These are phyloP conservation scores for Omphaloscelis lunosa DNA, from an alignment of 2,888 invertebrate genomes.

Conservation along the genomic window DNA sequence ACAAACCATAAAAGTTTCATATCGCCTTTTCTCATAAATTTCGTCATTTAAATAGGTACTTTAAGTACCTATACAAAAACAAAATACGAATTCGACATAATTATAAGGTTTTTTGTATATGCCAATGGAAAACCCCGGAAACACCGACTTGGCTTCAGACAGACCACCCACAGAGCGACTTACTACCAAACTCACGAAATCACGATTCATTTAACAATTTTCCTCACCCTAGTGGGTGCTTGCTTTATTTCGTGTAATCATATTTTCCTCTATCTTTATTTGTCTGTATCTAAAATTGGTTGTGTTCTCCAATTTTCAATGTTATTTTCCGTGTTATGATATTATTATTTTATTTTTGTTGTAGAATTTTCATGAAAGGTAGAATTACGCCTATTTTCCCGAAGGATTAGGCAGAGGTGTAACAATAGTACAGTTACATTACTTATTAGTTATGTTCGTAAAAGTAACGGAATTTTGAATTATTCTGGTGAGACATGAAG, in stretches of 20 bases:
- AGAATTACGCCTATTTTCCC: not conserved
- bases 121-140: not conserved
- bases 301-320: constrained; percentile 24
- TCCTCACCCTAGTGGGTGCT: constrained; percentile 20
- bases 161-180: constrained; percentile 77
- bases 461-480: not conserved
- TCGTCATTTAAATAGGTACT: not conserved
- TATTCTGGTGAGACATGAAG: not conserved
- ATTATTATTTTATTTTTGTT: constrained; percentile 1
- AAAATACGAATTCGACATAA: not conserved
- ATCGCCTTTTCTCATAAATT: not conserved
- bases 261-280: constrained; percentile 44
- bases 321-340: constrained; percentile 7
- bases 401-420: not conserved
- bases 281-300: constrained; percentile 34
- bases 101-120: not conserved
- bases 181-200: constrained; percentile 71
- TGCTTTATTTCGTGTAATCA: constrained; percentile 46
- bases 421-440: too few relatives aligned
- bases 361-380: not conserved
- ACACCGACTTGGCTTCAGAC: constrained; percentile 33
- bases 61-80: not conserved
- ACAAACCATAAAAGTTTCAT: not conserved
- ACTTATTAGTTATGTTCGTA: not conserved
- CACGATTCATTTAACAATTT: constrained; percentile 81